A percentile compares a stretch with the other conserved stretches of the same genome.
Evolutionary conservation across 2,113 vertebrate species (phyloP).

Genomic region (Herpetotheres cachinnans): DNA sequence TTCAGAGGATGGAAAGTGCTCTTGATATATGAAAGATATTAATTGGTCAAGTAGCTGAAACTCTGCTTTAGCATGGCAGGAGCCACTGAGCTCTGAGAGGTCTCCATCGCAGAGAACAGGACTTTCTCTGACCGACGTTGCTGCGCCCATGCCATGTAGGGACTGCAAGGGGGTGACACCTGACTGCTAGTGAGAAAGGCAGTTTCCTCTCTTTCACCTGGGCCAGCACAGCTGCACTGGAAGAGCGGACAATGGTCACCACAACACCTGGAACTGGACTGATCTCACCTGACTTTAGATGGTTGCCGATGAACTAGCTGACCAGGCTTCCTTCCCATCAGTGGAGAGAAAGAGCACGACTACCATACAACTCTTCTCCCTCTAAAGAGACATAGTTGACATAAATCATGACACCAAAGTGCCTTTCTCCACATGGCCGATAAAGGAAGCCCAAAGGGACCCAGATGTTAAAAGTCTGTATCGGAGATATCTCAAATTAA

Average conservation of each 20-base stretch:
- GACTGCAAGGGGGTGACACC: neutral
- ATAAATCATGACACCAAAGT: neutral
- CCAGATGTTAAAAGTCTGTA: neutral
- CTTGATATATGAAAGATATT: neutral
- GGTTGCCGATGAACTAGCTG: neutral
- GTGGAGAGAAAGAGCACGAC: neutral
- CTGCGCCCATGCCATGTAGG: neutral
- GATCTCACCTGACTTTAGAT: neutral
- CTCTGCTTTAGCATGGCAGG: neutral
- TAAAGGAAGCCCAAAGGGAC: neutral
- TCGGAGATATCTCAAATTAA: neutral
- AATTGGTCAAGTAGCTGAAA: neutral
- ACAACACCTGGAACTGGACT: neutral
- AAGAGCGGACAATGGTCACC: neutral
- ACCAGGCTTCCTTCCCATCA: neutral
- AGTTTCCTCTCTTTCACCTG: neutral
- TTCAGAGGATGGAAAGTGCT: neutral
- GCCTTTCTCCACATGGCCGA: neutral
- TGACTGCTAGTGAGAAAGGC: neutral
- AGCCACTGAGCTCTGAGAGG: neutral
- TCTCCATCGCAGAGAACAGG: neutral
- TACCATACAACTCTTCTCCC: neutral
- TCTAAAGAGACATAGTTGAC: neutral
- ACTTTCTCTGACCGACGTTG: neutral
- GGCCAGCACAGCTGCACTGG: neutral